Evolutionary conservation across 2,797 vertebrate species (phyloP).

Genomic region (Knipowitschia caucasica): DNA sequence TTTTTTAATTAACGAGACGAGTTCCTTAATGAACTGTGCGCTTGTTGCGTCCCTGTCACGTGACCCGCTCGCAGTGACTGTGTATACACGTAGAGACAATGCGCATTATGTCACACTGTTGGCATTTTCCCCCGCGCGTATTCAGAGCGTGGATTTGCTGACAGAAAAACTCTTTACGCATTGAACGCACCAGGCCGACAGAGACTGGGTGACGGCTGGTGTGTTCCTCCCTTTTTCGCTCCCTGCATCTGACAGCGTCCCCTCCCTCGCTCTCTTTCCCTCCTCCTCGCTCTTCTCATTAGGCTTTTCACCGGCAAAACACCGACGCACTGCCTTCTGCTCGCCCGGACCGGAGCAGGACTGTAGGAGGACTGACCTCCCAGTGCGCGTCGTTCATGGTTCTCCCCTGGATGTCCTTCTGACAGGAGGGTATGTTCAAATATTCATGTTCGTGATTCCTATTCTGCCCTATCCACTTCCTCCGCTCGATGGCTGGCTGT

Average conservation of each 20-base stretch:
- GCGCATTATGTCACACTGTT: conserved; percentile 18
- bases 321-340: conserved; percentile 50
- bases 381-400: conserved; percentile 60
- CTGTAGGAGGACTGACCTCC: conserved; percentile 31
- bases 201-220: neutral
- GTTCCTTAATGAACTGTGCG: neutral
- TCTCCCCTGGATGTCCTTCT: conserved; percentile 63
- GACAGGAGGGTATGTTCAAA: conserved; percentile 68
- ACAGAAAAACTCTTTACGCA: conserved; percentile 22
- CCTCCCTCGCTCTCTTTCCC: conserved; percentile 58
- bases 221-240: conserved; percentile 33
- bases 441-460: conserved; percentile 13
- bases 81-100: conserved; percentile 18
- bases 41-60: neutral
- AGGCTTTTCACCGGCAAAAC: conserved; percentile 54
- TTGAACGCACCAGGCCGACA: conserved; percentile 16
- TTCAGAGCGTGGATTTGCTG: conserved; percentile 42
- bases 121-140: conserved; percentile 11
- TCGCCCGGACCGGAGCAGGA: conserved; percentile 52
- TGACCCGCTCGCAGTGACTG: neutral
- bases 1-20: conserved; percentile 19
- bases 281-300: conserved; percentile 49
- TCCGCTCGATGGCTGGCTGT: conserved; percentile 10
- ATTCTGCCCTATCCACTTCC: neutral
- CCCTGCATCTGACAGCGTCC: conserved; percentile 60